Conservation (phyloP, 2,113 vertebrate species). For the Albula goreensis region DNA sequence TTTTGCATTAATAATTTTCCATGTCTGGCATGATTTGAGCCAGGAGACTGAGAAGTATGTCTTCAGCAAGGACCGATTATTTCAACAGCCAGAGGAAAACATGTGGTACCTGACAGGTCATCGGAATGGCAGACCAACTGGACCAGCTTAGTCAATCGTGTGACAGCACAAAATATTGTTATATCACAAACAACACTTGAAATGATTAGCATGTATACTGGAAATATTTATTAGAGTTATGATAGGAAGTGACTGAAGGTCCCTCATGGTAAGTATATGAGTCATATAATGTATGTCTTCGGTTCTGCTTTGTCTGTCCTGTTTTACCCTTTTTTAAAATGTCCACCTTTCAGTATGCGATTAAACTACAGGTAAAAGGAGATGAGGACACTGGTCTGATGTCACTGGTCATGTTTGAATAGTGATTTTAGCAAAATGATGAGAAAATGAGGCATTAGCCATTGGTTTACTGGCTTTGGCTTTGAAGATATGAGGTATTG, state of each 20-base stretch:
- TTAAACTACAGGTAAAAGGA: not conserved
- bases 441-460: not conserved
- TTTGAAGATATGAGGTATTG: not conserved
- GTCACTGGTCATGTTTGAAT: not conserved
- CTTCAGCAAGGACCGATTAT: not conserved
- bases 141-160: not conserved
- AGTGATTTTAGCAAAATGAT: not conserved
- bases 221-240: not conserved
- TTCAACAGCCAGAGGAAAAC: not conserved
- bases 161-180: conserved; percentile 44
- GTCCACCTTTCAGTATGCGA: not conserved
- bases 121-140: not conserved
- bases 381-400: no score
- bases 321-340: not conserved
- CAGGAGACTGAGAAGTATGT: not conserved
- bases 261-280: not conserved
- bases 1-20: not conserved
- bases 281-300: not conserved
- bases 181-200: conserved; percentile 62
- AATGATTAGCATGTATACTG: conserved; percentile 45
- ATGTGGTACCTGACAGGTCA: not conserved
- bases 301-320: not conserved
- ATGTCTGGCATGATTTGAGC: not conserved
- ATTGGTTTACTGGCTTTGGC: not conserved
- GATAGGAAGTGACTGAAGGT: not conserved